These are phyloP conservation scores for Akabosia matsudoensis DNA, from an alignment of 1,140 invertebrate genomes.

Conservation along the genomic window DNA sequence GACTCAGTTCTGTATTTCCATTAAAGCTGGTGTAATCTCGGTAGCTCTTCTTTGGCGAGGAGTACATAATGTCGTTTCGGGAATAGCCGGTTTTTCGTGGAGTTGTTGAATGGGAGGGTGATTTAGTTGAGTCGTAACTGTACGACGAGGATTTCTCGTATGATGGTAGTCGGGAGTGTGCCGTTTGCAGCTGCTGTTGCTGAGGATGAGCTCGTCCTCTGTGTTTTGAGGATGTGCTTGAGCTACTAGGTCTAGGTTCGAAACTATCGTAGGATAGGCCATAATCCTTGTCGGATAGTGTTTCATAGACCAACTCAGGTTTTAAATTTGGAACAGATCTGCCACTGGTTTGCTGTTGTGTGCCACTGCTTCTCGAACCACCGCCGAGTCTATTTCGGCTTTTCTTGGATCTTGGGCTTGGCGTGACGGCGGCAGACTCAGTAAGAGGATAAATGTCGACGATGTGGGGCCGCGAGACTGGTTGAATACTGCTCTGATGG, in stretches of 20 bases:
- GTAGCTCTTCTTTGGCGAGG: not conserved
- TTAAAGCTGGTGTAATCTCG: not conserved
- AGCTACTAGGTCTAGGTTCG: slow-evolving; percentile 4
- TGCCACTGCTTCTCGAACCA: not conserved
- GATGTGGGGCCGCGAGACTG: not conserved
- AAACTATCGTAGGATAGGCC: not conserved
- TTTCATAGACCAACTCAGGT: not conserved
- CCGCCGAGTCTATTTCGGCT: not conserved
- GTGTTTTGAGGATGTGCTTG: not conserved
- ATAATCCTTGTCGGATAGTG: not conserved
- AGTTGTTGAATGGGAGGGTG: not conserved
- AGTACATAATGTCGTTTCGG: not conserved
- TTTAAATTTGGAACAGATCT: not conserved
- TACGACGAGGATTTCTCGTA: not conserved
- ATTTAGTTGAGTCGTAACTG: not conserved
- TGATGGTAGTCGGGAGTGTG: not conserved
- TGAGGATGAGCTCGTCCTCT: not conserved
- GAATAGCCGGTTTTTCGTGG: not conserved
- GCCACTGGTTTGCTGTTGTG: too few species aligned
- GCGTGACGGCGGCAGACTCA: not conserved
- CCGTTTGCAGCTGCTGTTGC: not conserved
- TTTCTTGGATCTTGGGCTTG: slow-evolving; percentile 3
- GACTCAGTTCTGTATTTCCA: not conserved
- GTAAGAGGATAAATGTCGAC: not conserved
- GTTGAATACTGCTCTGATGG: not conserved